Percentiles rank a stretch among this genome's conserved stretches.
These are phyloP conservation scores for Neria commutata DNA, from an alignment of 2,888 invertebrate genomes.

Conservation along the genomic window DNA sequence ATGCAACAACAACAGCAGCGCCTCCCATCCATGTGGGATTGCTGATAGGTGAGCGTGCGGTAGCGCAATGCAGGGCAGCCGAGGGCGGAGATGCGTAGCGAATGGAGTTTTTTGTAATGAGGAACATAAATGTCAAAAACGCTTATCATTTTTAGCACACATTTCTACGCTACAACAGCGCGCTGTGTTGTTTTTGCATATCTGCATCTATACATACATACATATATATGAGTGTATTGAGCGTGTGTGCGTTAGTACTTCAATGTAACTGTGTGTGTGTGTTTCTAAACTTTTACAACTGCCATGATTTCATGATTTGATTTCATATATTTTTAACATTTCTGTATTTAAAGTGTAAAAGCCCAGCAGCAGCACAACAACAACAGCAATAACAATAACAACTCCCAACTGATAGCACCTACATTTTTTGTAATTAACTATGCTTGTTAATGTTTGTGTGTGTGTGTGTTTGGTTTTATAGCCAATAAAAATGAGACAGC, in stretches of 20 bases:
- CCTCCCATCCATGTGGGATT: too few species aligned
- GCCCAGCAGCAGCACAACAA: too few species aligned
- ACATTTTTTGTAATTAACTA: slow-evolving; percentile 4
- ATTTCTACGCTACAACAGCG: too few species aligned
- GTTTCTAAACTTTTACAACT: not conserved
- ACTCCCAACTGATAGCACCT: not conserved
- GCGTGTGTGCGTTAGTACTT: not conserved
- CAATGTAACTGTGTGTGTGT: not conserved
- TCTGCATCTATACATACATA: slow-evolving; percentile 12
- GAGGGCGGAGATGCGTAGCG: not conserved
- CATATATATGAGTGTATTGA: not conserved
- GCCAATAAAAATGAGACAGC: too few species aligned
- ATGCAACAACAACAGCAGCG: not conserved
- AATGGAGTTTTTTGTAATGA: slow-evolving; percentile 13
- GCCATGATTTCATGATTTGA: not conserved
- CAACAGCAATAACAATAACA: not conserved
- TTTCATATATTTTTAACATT: not conserved
- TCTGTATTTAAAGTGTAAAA: not conserved
- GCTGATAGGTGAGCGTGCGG: not conserved
- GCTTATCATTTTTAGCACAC: slow-evolving; percentile 36
- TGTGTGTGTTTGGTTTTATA: not conserved
- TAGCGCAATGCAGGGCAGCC: not conserved
- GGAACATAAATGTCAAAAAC: slow-evolving; percentile 33
- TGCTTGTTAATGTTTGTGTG: not conserved
- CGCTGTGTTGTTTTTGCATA: too few species aligned